Evolutionary conservation across 2,888 invertebrate genomes (phyloP).

Genomic region (Phragmatobia fuliginosa): DNA sequence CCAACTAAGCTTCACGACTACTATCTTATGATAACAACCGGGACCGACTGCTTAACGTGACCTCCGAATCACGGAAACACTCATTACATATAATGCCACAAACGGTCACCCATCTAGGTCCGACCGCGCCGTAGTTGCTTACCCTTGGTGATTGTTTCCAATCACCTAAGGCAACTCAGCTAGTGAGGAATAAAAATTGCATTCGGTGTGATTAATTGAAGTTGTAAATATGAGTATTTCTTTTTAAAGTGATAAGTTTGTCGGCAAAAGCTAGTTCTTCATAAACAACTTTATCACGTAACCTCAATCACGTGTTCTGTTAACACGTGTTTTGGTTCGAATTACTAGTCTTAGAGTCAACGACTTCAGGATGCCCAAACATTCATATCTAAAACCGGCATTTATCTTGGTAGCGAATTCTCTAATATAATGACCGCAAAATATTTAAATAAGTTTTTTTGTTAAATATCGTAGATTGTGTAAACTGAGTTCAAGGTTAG

Average conservation of each 20-base stretch:
- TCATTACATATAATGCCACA: too few species aligned
- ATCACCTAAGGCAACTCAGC: too few species aligned
- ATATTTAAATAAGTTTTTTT: background rate
- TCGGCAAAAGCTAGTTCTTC: background rate
- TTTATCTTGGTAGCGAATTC: background rate
- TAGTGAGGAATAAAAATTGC: too few species aligned
- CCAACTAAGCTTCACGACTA: too few species aligned
- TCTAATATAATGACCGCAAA: background rate
- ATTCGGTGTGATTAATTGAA: too few species aligned
- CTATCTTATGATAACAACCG: too few species aligned
- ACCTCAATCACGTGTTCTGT: background rate
- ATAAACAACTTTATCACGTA: background rate
- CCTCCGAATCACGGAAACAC: too few species aligned
- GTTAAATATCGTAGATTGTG: background rate
- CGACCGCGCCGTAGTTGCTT: too few species aligned
- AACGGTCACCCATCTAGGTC: too few species aligned
- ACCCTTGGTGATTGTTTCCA: too few species aligned
- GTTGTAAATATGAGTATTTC: too few species aligned
- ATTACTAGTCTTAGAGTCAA: background rate
- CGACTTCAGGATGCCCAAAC: background rate
- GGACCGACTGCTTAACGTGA: too few species aligned
- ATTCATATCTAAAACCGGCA: background rate
- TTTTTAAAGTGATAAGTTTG: background rate
- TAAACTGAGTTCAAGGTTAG: background rate
- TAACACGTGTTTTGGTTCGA: background rate